phyloP scores from a whole-genome alignment of 2,797 vertebrate genomes.

The Gallinago stenura region DNA sequence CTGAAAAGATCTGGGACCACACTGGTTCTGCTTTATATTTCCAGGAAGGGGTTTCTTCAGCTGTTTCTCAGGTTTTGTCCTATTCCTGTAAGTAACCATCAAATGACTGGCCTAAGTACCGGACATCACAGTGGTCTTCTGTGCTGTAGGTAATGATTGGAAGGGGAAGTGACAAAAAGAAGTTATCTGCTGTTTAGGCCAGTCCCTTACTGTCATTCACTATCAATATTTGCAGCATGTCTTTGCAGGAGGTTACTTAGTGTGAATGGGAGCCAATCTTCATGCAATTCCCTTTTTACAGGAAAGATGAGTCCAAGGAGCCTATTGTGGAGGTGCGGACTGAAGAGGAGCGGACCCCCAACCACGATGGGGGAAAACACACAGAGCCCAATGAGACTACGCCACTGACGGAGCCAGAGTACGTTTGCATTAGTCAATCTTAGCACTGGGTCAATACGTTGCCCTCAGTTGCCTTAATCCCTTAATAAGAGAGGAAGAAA shows the following conservation, averaged over 20 bases:
- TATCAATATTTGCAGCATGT: background rate
- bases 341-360: slow-evolving; percentile 94
- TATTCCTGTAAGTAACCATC: background rate
- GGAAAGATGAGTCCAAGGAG: slow-evolving; percentile 98
- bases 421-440: slow-evolving; percentile 59
- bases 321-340: slow-evolving; percentile 96
- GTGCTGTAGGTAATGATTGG: background rate
- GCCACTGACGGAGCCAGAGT: slow-evolving; percentile 97
- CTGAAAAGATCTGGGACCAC: background rate
- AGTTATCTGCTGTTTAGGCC: background rate
- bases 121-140: accelerated
- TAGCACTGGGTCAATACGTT: background rate
- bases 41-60: background rate
- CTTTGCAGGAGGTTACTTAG: background rate
- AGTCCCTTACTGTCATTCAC: background rate
- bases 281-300: slow-evolving; percentile 70
- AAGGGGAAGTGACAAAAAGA: background rate
- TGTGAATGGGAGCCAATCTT: background rate
- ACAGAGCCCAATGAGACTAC: slow-evolving; percentile 97
- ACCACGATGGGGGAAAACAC: slow-evolving; percentile 94
- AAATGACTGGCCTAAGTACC: background rate
- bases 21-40: background rate
- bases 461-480: background rate
- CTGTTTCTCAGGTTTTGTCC: background rate
- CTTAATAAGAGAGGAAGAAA: background rate